These are phyloP conservation scores for Calcarius lapponicus DNA, from an alignment of 2,797 vertebrate genomes.

Conservation along the genomic window DNA sequence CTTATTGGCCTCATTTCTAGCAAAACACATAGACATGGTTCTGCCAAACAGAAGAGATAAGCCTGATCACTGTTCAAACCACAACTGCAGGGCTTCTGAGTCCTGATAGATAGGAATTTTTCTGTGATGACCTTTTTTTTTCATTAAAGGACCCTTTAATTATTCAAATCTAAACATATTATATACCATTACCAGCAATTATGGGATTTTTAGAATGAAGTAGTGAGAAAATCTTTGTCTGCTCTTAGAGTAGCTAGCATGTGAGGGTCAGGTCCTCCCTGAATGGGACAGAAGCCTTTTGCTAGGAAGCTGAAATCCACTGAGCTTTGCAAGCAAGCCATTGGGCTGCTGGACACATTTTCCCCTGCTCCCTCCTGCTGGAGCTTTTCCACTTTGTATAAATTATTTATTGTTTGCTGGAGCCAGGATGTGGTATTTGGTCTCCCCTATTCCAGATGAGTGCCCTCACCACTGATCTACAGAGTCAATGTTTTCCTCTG, in stretches of 20 bases:
- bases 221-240: not conserved
- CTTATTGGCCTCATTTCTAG: not conserved
- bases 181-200: not conserved
- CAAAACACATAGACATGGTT: not conserved
- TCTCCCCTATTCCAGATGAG: conserved; percentile 44
- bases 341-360: not conserved
- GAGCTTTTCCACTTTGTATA: conserved; percentile 7
- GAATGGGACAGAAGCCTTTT: not conserved
- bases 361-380: not conserved
- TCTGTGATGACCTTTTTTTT: not conserved
- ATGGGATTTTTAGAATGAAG: not conserved
- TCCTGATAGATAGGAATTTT: not conserved
- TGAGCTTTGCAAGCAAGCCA: not conserved
- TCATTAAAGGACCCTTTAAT: not conserved
- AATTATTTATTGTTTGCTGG: conserved; percentile 49
- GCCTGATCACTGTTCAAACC: not conserved
- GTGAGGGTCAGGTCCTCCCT: not conserved
- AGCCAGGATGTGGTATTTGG: not conserved
- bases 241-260: not conserved
- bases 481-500: conserved; percentile 40
- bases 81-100: not conserved
- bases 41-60: not conserved
- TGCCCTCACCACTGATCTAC: not conserved
- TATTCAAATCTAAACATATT: not conserved
- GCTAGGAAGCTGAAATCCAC: not conserved